Evolutionary conservation across 92 coral and sea anemone species (phyloP).

Genomic region (Scolanthus callimorphus): DNA sequence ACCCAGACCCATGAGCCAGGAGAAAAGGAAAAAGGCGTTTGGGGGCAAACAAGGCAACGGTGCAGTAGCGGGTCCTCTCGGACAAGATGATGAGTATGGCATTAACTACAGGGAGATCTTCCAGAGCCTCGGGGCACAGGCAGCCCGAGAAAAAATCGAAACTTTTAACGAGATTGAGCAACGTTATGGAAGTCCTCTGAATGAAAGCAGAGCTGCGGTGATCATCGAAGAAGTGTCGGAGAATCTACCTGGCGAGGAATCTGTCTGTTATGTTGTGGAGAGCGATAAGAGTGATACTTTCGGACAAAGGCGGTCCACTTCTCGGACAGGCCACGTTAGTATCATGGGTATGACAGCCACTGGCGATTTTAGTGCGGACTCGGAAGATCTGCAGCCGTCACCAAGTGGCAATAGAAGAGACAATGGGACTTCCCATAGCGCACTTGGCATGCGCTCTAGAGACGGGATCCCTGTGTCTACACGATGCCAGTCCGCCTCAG

Average conservation of each 20-base stretch:
- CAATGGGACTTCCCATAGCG: constrained; percentile 1
- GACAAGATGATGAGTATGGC: constrained; percentile 38
- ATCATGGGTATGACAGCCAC: constrained; percentile 65
- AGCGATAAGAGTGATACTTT: constrained; percentile 23
- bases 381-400: constrained; percentile 5
- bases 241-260: constrained; percentile 50
- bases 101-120: constrained; percentile 87
- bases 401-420: neutral
- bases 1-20: constrained; percentile 6
- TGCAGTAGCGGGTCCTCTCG: neutral
- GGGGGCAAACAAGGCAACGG: neutral
- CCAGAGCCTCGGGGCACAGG: constrained; percentile 56
- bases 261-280: constrained; percentile 62
- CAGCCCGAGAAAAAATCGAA: constrained; percentile 16
- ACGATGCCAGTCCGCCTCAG: constrained; percentile 14
- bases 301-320: constrained; percentile 36
- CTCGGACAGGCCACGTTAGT: constrained; percentile 69
- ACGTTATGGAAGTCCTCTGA: constrained; percentile 5
- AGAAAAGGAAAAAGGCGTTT: neutral
- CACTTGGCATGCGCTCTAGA: neutral
- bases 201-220: constrained; percentile 14
- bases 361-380: constrained; percentile 63
- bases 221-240: constrained; percentile 57
- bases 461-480: neutral
- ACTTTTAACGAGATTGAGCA: constrained; percentile 1